Evolutionary conservation across 2,888 invertebrate genomes (phyloP).

Genomic region (Dichetophora obliterata): DNA sequence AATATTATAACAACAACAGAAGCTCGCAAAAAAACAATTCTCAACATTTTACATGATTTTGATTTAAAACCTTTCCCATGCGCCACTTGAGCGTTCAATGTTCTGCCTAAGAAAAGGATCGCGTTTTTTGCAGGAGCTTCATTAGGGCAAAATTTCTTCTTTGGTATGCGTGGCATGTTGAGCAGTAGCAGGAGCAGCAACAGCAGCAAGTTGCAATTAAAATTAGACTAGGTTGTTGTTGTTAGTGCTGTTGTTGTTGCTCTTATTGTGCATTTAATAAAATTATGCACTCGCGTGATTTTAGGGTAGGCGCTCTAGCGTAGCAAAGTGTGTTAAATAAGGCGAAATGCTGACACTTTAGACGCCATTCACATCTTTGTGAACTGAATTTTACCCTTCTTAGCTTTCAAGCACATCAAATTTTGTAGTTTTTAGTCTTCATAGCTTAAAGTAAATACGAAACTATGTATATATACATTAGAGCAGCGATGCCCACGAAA

Average conservation of each 20-base stretch:
- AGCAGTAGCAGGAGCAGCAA: neutral
- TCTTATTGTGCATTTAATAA: slow-evolving; percentile 19
- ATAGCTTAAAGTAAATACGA: no score
- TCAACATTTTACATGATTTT: slow-evolving; percentile 1
- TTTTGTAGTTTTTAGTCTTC: no score
- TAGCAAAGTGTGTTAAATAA: neutral
- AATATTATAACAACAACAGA: neutral
- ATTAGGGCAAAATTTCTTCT: neutral
- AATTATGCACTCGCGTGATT: neutral
- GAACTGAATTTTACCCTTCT: no score
- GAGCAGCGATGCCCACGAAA: no score
- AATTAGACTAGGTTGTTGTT: slow-evolving; percentile 6
- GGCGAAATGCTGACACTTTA: no score
- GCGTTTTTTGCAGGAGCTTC: neutral
- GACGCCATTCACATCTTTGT: no score
- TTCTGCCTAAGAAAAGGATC: slow-evolving; percentile 1
- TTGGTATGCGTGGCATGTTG: neutral
- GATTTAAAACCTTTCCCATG: neutral
- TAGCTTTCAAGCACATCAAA: no score
- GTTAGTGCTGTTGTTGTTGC: slow-evolving; percentile 40
- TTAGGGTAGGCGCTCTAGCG: neutral
- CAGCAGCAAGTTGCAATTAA: slow-evolving; percentile 6
- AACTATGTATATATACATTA: no score
- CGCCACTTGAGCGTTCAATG: slow-evolving; percentile 19
- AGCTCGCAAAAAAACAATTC: neutral